Conservation (phyloP, 2,888 invertebrate genomes). For the Parnassius glacialis region DNA sequence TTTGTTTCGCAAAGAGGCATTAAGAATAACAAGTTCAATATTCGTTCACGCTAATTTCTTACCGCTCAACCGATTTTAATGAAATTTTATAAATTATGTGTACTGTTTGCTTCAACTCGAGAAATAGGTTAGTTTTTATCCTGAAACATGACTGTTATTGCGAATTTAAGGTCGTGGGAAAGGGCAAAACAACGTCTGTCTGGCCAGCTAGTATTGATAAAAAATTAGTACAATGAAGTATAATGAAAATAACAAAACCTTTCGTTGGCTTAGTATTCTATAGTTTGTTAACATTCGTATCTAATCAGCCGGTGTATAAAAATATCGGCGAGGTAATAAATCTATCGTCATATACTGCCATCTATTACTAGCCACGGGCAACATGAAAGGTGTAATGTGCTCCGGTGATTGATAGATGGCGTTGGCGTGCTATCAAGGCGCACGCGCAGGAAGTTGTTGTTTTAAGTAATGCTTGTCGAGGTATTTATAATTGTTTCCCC, state of each 20-base stretch:
- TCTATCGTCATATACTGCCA: constrained; percentile 69
- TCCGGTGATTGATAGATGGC: constrained; percentile 73
- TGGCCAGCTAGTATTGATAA: not conserved
- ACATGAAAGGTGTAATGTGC: constrained; percentile 67
- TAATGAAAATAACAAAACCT: constrained; percentile 1
- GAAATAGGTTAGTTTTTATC: no score
- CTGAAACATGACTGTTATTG: no score
- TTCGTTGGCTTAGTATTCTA: constrained; percentile 1
- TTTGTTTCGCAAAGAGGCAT: no score
- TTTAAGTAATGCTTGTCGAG: constrained; percentile 27
- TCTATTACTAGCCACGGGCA: constrained; percentile 61
- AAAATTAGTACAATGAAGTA: not conserved
- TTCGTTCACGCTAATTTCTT: no score
- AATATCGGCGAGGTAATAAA: constrained; percentile 59
- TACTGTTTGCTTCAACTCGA: no score
- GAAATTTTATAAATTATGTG: not conserved
- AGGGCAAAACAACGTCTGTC: no score
- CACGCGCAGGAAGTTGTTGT: constrained; percentile 40
- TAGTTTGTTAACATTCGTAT: constrained; percentile 38
- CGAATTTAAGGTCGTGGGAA: no score
- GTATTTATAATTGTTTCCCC: constrained; percentile 24
- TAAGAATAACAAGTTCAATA: no score
- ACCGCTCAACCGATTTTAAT: no score
- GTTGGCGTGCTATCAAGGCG: constrained; percentile 44
- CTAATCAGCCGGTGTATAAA: constrained; percentile 62